Conservation (phyloP, 2,797 vertebrate species). For the Spinus olivaceus region DNA sequence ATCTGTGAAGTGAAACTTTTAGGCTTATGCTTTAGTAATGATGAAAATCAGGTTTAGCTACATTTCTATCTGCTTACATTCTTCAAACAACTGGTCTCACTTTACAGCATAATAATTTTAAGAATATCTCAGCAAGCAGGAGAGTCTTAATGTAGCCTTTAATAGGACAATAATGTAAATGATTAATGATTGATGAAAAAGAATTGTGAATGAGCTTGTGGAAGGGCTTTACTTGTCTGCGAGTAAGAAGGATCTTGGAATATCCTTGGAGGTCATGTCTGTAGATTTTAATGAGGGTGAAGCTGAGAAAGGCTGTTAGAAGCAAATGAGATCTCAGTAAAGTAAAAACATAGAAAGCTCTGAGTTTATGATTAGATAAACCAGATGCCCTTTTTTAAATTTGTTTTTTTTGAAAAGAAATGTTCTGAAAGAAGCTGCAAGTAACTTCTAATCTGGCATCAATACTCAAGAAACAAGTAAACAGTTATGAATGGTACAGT, state of each 20-base stretch:
- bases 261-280: neutral
- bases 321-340: neutral
- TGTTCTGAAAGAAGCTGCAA: neutral
- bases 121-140: neutral
- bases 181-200: neutral
- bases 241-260: neutral
- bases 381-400: neutral
- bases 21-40: neutral
- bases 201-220: neutral
- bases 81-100: neutral
- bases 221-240: neutral
- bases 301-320: neutral
- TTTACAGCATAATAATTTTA: neutral
- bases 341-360: neutral
- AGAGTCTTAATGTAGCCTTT: neutral
- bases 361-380: neutral
- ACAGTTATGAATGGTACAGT: neutral
- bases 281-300: neutral
- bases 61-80: conserved; percentile 10
- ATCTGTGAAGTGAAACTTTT: neutral
- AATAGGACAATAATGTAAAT: neutral
- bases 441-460: neutral
- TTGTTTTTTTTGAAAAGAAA: neutral
- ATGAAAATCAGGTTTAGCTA: conserved; percentile 49
- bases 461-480: neutral